Conservation (phyloP, 1,140 invertebrate species). For the Drosophila truncata region DNA sequence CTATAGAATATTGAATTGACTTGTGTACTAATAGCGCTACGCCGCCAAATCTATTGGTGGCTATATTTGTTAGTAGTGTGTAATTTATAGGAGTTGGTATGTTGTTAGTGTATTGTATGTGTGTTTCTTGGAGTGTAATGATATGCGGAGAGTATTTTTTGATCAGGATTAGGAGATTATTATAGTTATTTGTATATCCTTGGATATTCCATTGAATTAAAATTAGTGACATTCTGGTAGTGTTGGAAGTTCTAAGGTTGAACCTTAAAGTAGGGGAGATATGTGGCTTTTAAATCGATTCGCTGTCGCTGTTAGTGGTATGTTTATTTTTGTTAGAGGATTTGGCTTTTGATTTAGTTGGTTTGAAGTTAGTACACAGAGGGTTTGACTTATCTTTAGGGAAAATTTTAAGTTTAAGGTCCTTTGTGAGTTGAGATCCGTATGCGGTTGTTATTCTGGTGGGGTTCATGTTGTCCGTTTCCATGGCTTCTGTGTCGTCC, state of each 20-base stretch:
- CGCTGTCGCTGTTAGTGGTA: conserved; percentile 26
- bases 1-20: background rate
- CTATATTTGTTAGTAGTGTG: background rate
- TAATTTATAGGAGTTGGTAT: background rate
- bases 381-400: conserved; percentile 23
- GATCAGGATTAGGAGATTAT: conserved; percentile 20
- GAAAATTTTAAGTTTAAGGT: conserved; percentile 14
- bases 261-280: no score
- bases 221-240: conserved; percentile 14
- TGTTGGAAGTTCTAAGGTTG: no score
- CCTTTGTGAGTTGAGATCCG: conserved; percentile 10
- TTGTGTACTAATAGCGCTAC: background rate
- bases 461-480: conserved; percentile 6
- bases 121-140: background rate
- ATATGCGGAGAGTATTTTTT: background rate
- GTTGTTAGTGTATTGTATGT: background rate
- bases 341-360: conserved; percentile 15
- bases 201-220: conserved; percentile 45
- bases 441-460: conserved; percentile 1
- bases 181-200: conserved; percentile 40
- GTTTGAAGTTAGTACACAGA: conserved; percentile 17
- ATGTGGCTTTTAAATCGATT: conserved; percentile 19
- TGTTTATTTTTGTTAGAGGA: conserved; percentile 25
- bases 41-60: background rate
- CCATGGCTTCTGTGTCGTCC: conserved; percentile 1